phyloP scores from a whole-genome alignment of 2,888 invertebrate genomes.

The Hymenopus coronatus region DNA sequence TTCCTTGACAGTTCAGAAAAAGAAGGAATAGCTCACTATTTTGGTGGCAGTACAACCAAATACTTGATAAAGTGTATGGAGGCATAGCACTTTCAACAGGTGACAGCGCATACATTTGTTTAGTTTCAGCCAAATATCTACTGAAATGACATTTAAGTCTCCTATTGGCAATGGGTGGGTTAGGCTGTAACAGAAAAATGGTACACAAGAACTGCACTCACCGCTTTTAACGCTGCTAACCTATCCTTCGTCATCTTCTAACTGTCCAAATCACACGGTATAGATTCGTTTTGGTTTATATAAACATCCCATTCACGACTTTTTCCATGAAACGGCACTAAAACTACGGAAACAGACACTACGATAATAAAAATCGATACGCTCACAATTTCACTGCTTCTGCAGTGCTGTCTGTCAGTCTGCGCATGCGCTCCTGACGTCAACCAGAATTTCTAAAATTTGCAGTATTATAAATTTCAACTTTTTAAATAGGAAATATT shows the following conservation, averaged over 20 bases:
- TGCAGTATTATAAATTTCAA: background rate
- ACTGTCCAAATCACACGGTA: slow-evolving; percentile 62
- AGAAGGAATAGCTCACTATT: background rate
- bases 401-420: slow-evolving; percentile 50
- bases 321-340: slow-evolving; percentile 69
- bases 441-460: slow-evolving; percentile 36
- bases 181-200: slow-evolving; percentile 12
- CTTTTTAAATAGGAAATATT: background rate
- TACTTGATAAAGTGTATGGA: background rate
- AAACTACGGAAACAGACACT: slow-evolving; percentile 69
- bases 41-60: background rate
- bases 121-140: background rate
- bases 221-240: slow-evolving; percentile 94
- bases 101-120: background rate
- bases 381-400: slow-evolving; percentile 61
- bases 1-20: background rate
- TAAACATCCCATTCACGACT: slow-evolving; percentile 78
- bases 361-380: slow-evolving; percentile 79
- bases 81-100: background rate
- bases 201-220: slow-evolving; percentile 51
- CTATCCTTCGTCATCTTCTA: slow-evolving; percentile 92
- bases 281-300: slow-evolving; percentile 63
- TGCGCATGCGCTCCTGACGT: slow-evolving; percentile 54
- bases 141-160: background rate
- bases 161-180: slow-evolving; percentile 20